A percentile compares a stretch with the other conserved stretches of the same genome.
Evolutionary conservation across 1,140 invertebrate genomes (phyloP).

Genomic region (Drosophila bipectinata): DNA sequence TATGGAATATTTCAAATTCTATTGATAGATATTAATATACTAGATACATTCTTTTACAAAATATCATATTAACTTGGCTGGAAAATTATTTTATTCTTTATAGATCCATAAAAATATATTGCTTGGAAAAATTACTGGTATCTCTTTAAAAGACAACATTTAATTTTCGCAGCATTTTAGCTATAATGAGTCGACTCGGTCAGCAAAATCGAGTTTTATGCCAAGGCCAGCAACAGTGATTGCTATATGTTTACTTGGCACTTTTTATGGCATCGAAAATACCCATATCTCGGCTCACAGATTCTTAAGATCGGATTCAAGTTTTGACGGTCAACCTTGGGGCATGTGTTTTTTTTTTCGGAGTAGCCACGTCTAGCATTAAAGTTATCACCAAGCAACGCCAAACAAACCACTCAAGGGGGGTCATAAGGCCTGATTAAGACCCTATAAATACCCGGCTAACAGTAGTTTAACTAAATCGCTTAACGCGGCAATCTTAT

Average conservation of each 20-base stretch:
- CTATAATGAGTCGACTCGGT: slow-evolving; percentile 4
- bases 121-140: too few species aligned
- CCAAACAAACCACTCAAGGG: slow-evolving; percentile 46
- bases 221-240: slow-evolving; percentile 32
- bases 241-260: neutral
- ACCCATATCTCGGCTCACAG: slow-evolving; percentile 3
- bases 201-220: slow-evolving; percentile 39
- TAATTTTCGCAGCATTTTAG: slow-evolving; percentile 29
- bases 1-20: too few species aligned
- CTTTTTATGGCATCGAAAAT: neutral
- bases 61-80: too few species aligned
- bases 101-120: too few species aligned
- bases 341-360: neutral
- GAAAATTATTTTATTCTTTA: too few species aligned
- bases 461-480: slow-evolving; percentile 40
- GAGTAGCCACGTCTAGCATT: slow-evolving; percentile 11
- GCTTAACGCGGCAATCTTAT: slow-evolving; percentile 59
- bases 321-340: slow-evolving; percentile 54
- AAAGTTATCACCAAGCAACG: slow-evolving; percentile 7
- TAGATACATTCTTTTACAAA: too few species aligned
- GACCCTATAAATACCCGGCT: slow-evolving; percentile 46
- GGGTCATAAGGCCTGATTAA: slow-evolving; percentile 54
- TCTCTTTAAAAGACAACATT: neutral
- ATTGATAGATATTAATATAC: too few species aligned
- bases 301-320: slow-evolving; percentile 63